Base-by-base conservation (phyloP, 2,113 vertebrate genomes). In the Megaptera novaeangliae region DNA sequence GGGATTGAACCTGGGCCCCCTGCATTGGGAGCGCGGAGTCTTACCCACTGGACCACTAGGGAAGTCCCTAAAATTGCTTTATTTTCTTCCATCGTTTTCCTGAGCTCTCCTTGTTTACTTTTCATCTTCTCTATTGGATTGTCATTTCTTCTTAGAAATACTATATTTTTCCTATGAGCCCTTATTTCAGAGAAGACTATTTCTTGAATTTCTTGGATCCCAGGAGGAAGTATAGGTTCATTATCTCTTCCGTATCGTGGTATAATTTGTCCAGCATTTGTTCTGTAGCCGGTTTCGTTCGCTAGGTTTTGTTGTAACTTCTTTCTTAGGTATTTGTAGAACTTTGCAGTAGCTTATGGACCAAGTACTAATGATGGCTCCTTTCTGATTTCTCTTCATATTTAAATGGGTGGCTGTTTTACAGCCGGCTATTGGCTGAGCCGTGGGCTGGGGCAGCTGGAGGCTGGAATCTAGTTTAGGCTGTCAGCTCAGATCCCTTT, bases 71-170 rank as follows among this genome's bases (percentile, higher is more conserved):
- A 52, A 52, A 52, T 52, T 17, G 52, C 52, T 52, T 57, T 57
- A 57, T 57, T 57, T 64, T 88, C 80, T 83, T 63, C 52, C 59
- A n/a, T 49, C 34, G 12, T 66, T 64, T 63, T 71, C 23, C 44
- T 12, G 6, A 63, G 52, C 8, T 36, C 21, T 64, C 41, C 55
- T 84, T 95, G 36, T 83, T 93, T 91, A 44, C 23, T 61, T 77
- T 89, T 57, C 14, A 14, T 63, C 71, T 80, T 69, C 80, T 52
- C 46, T 46, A 14, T 1, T 71, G 74, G 82, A 20, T 25, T 77
- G 13, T 36, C 34, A 27, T 92, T 83, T 94, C 83, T 94, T 91
- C 61, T 94, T 91, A 83, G 94, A 92, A 83, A 52, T 55, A 63
- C 13, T 25, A 2, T 52, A 2, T 78, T 72, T 57, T 75, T 78